Percentiles rank a stretch among this genome's conserved stretches.
Conservation (phyloP, 2,888 invertebrate species). For the Sylvicola cinctus region DNA sequence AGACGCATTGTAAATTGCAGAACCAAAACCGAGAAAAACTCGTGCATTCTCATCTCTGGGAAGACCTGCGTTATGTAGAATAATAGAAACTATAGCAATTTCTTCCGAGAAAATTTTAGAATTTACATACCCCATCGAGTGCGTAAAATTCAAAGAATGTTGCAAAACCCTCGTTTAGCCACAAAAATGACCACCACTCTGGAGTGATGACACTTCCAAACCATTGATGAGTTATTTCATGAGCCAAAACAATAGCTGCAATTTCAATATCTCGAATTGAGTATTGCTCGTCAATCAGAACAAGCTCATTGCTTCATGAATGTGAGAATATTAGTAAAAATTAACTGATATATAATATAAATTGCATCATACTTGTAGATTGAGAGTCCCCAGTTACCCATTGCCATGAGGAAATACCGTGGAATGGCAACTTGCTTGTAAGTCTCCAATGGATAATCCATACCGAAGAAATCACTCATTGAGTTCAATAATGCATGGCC, state of each 20-base stretch:
- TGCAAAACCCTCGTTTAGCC: constrained; percentile 58
- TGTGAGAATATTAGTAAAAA: no score
- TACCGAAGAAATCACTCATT: constrained; percentile 53
- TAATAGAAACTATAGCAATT: not conserved
- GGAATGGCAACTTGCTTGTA: constrained; percentile 68
- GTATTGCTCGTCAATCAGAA: not conserved
- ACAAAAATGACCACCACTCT: constrained; percentile 47
- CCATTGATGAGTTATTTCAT: constrained; percentile 53
- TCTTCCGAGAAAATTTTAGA: not conserved
- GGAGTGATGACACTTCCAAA: constrained; percentile 55
- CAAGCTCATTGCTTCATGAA: constrained; percentile 31
- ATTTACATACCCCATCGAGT: constrained; percentile 27
- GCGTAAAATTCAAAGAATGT: constrained; percentile 43
- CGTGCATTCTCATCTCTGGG: no score
- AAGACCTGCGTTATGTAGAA: not conserved
- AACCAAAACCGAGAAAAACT: no score
- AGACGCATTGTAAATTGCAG: no score
- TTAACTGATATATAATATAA: no score
- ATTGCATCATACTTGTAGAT: no score
- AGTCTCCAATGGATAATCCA: constrained; percentile 44
- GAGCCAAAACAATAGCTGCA: constrained; percentile 28
- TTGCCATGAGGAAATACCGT: constrained; percentile 65
- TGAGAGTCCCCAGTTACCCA: constrained; percentile 95
- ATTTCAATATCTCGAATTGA: constrained; percentile 1
- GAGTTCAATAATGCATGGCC: constrained; percentile 51